Evolutionary conservation across 2,888 invertebrate species (phyloP).

Genomic region (Amiota communis): DNA sequence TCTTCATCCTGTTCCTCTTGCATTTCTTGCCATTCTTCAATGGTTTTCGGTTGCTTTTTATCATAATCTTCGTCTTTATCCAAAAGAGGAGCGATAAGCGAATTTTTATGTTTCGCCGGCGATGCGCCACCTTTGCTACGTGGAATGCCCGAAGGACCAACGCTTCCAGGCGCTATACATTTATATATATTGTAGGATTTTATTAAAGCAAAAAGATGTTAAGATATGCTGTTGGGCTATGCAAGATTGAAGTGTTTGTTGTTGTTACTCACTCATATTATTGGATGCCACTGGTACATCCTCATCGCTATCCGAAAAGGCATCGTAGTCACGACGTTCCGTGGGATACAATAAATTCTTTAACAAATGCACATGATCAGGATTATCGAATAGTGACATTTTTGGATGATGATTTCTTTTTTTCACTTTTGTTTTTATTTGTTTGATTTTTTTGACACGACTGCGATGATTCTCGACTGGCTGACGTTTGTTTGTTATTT

Average conservation of each 20-base stretch:
- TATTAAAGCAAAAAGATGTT: background rate
- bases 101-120: constrained; percentile 37
- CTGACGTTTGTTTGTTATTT: background rate
- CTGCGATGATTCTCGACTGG: background rate
- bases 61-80: constrained; percentile 27
- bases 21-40: constrained; percentile 72
- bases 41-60: constrained; percentile 44
- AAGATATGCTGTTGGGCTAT: background rate
- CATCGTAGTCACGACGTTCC: constrained; percentile 48
- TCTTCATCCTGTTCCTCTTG: constrained; percentile 76
- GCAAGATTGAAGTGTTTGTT: background rate
- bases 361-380: constrained; percentile 63
- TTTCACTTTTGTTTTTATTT: background rate
- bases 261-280: constrained; percentile 56
- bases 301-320: constrained; percentile 67
- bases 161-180: constrained; percentile 73
- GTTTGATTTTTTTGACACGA: background rate
- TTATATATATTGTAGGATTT: background rate
- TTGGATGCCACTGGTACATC: constrained; percentile 52
- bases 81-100: constrained; percentile 51
- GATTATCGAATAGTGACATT: constrained; percentile 70
- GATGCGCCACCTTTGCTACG: constrained; percentile 33
- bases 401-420: background rate
- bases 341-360: constrained; percentile 62
- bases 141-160: constrained; percentile 59